Conservation (phyloP, 1,140 invertebrate species). For the Scylla paramamosain region DNA sequence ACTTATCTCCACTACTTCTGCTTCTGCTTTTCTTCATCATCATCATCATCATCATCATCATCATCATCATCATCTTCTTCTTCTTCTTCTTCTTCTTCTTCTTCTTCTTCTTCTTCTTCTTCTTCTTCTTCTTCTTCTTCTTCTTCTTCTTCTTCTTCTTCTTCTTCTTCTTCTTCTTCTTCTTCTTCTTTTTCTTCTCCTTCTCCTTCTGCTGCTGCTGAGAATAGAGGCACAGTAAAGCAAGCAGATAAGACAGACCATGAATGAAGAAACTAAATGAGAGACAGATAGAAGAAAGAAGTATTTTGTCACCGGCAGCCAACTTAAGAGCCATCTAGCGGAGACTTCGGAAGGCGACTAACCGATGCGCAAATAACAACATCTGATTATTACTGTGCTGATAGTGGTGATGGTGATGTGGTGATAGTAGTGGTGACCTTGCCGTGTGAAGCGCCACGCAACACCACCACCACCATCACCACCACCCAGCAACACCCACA, state of each 20-base stretch:
- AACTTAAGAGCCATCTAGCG: too few relatives aligned
- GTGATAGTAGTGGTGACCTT: not conserved
- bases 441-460: not conserved
- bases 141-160: conserved; percentile 39
- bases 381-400: not conserved
- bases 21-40: too few relatives aligned
- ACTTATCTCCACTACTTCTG: too few relatives aligned
- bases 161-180: conserved; percentile 28
- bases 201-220: too few relatives aligned
- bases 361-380: not conserved
- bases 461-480: not conserved
- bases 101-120: not conserved
- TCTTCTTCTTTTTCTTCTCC: conserved; percentile 1
- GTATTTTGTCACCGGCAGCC: too few relatives aligned
- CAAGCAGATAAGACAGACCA: too few relatives aligned
- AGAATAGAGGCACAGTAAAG: too few relatives aligned
- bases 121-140: conserved; percentile 25
- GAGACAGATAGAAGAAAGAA: too few relatives aligned
- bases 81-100: not conserved
- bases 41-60: too few relatives aligned
- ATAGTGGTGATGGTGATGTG: not conserved
- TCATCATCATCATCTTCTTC: not conserved
- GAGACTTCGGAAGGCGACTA: too few relatives aligned
- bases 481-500: not conserved
- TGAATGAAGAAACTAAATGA: too few relatives aligned